Evolutionary conservation across 2,888 invertebrate species (phyloP), one percentile per base, ranked within the genome.

Genomic region (Xylota sylvarum): DNA sequence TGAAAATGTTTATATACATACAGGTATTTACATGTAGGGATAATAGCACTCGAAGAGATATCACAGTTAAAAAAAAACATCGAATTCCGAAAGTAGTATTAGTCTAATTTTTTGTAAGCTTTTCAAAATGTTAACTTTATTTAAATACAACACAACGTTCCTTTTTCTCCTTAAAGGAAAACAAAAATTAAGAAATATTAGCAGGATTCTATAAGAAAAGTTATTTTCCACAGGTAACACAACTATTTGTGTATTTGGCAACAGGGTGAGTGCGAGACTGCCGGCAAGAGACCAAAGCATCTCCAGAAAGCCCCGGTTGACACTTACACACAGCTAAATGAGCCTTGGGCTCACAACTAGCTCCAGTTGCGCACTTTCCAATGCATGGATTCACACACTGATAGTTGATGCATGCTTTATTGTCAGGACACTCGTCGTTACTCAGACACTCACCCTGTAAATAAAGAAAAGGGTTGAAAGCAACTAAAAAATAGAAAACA

Each of bases 281-380:
- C 88, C 94, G 94, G 90, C 95, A 95, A 90, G 94, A 94, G 80
- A 94, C 92, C 12, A 94, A 91, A 1, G 95, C 95, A 90, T 95
- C 95, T 19, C 95, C 95, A 48, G 93, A 92, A 77, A 93, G 92
- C 90, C 97, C 97, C 40, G 94, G 93, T 0, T 95, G 95, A 88
- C 97, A 97, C 1, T 96, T 96, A 91, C 97, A 97, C 46, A 97
- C 96, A 4, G 97, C 97, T 65, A 96, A 94, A 92, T 97, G 97
- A 35, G 95, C 94, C 77, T 96, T 94, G 0, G 96, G 95, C 91
- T 95, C 95, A 90, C 97, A 97, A 70, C 94, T 94, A 46, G 97
- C 97, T 17, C 95, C 96, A 0, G 95, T 93, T 6, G 96, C 97
- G 89, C 97, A 97, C 91, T 96, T 96, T 78, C 96, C 96, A 46